Conservation (phyloP, 2,888 invertebrate genomes). For the Plagodis dolabraria region DNA sequence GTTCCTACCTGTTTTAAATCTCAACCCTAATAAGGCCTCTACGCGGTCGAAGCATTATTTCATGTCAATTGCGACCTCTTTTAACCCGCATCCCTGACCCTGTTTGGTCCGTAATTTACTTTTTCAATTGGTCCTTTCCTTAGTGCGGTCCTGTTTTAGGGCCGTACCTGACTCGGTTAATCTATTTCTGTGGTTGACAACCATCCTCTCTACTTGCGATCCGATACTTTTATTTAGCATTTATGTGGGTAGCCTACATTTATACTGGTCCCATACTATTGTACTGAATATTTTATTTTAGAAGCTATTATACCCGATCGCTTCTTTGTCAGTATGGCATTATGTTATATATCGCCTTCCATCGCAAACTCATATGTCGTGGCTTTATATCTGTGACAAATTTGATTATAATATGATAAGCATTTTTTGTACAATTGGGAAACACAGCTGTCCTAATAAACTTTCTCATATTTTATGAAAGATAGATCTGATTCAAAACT, state of each 20-base stretch:
- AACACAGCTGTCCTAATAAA: too few relatives aligned
- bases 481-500: too few relatives aligned
- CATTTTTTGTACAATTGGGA: too few relatives aligned
- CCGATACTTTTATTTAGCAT: neutral
- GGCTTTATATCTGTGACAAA: too few relatives aligned
- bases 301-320: too few relatives aligned
- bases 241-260: neutral
- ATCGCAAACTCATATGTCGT: too few relatives aligned
- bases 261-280: neutral
- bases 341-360: too few relatives aligned
- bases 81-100: constrained; percentile 4
- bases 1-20: constrained; percentile 3
- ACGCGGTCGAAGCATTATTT: constrained; percentile 9
- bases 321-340: too few relatives aligned
- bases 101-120: constrained; percentile 16
- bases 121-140: constrained; percentile 24
- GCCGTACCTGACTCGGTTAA: constrained; percentile 2
- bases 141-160: constrained; percentile 14
- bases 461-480: too few relatives aligned
- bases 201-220: constrained; percentile 1
- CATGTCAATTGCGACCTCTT: constrained; percentile 7
- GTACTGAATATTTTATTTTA: too few relatives aligned
- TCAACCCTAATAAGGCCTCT: constrained; percentile 7
- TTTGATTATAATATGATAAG: too few relatives aligned
- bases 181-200: constrained; percentile 32